These are phyloP conservation scores for Vollenhovia emeryi DNA, from an alignment of 1,140 invertebrate genomes.

Conservation along the genomic window DNA sequence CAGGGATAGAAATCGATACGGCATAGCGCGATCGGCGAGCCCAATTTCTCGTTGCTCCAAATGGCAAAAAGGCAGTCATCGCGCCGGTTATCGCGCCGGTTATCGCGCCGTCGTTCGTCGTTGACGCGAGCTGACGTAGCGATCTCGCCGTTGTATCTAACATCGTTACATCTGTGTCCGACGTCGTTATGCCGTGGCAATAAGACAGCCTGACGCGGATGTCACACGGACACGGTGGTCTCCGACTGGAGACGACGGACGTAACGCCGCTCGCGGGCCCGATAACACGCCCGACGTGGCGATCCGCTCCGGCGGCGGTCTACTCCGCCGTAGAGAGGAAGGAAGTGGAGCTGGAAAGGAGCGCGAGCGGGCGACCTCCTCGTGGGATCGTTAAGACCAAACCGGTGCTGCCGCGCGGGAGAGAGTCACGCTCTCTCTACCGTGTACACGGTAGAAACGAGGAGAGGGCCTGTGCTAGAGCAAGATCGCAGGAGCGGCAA, in stretches of 20 bases:
- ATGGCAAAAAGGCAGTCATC: background rate
- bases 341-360: conserved; percentile 16
- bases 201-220: background rate
- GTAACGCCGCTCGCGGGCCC: background rate
- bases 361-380: conserved; percentile 24
- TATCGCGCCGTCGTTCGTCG: background rate
- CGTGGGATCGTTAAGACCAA: conserved; percentile 67
- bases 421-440: conserved; percentile 67
- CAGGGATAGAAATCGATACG: background rate
- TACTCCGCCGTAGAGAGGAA: background rate
- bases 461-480: conserved; percentile 80
- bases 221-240: background rate
- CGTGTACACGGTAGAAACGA: conserved; percentile 82
- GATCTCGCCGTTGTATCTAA: background rate
- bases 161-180: background rate
- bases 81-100: background rate
- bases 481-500: conserved; percentile 73
- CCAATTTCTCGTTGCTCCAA: background rate
- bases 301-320: conserved; percentile 14
- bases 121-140: background rate
- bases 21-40: background rate
- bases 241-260: conserved; percentile 5
- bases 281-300: background rate
- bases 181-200: background rate
- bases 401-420: conserved; percentile 79